These are phyloP conservation scores for Thymelicus sylvestris DNA, from an alignment of 2,888 invertebrate genomes.

Conservation along the genomic window DNA sequence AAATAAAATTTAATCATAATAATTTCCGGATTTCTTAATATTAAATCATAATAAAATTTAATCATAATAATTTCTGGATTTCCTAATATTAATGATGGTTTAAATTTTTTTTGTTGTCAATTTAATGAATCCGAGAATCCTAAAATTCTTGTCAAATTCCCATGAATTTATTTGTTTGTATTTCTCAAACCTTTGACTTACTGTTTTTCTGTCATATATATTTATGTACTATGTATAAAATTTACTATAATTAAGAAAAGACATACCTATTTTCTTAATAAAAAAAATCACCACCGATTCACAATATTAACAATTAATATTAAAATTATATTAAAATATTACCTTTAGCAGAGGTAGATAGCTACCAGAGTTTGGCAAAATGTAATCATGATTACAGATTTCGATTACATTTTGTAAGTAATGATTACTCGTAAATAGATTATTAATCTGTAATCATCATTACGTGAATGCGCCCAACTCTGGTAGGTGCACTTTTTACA, in stretches of 20 bases:
- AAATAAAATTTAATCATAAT: too few relatives aligned
- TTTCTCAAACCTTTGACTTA: constrained; percentile 9
- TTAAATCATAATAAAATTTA: too few relatives aligned
- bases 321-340: neutral
- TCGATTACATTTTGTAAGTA: too few relatives aligned
- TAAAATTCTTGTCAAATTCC: neutral
- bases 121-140: neutral
- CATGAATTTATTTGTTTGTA: neutral
- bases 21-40: too few relatives aligned
- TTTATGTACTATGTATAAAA: constrained; percentile 20
- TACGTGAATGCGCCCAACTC: too few relatives aligned
- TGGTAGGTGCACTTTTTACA: neutral
- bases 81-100: too few relatives aligned
- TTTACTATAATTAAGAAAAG: constrained; percentile 36
- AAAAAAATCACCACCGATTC: constrained; percentile 45
- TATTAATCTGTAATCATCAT: too few relatives aligned
- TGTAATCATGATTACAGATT: too few relatives aligned
- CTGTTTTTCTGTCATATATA: constrained; percentile 10
- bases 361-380: too few relatives aligned
- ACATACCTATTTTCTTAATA: constrained; percentile 40
- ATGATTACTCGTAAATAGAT: too few relatives aligned
- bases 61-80: too few relatives aligned
- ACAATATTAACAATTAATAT: constrained; percentile 5
- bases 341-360: neutral
- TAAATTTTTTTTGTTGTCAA: too few relatives aligned